These are phyloP conservation scores for Bradypodion ventrale DNA, from an alignment of 2,797 vertebrate species.

Conservation along the genomic window DNA sequence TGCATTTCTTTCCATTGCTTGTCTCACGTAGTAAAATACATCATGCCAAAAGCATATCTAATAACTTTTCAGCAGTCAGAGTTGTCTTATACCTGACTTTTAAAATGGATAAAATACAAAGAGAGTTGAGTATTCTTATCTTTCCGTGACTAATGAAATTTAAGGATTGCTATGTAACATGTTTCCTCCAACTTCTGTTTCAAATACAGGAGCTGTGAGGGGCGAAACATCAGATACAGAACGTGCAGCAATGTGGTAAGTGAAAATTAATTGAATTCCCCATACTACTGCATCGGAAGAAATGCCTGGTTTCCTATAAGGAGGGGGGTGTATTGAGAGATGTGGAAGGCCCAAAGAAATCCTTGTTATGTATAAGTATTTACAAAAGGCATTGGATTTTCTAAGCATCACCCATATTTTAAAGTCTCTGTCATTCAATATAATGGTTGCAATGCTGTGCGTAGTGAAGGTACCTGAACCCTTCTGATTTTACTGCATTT, in stretches of 20 bases:
- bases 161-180: neutral
- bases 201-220: constrained; percentile 88
- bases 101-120: neutral
- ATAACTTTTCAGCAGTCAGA: neutral
- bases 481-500: neutral
- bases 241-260: constrained; percentile 98
- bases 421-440: neutral
- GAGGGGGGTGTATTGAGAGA: too few species aligned
- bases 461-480: constrained; percentile 13
- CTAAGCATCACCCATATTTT: neutral
- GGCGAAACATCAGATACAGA: constrained; percentile 95
- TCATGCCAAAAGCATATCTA: neutral
- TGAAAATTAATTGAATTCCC: constrained; percentile 41
- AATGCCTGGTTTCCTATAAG: neutral
- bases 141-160: neutral
- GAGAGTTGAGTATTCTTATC: neutral
- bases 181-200: constrained; percentile 30
- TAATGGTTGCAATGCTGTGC: constrained; percentile 3
- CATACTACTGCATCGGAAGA: neutral
- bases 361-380: neutral
- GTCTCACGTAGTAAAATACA: neutral
- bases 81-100: neutral
- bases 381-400: neutral
- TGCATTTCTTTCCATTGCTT: neutral
- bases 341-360: neutral